phyloP scores from a whole-genome alignment of 2,888 invertebrate species.

The Silvanus unidentatus region DNA sequence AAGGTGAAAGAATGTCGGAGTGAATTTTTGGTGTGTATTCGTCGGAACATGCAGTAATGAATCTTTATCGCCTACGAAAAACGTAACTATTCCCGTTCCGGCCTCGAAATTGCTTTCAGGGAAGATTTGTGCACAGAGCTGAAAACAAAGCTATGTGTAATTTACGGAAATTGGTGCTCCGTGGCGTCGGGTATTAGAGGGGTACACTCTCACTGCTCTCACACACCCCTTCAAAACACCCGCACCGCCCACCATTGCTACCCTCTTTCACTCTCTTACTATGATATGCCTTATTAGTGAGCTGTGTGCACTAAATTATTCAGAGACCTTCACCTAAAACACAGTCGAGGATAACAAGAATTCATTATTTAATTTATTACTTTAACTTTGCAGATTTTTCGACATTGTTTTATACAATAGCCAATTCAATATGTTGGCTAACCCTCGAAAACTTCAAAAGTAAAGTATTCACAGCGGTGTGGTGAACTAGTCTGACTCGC shows the following conservation, averaged over 20 bases:
- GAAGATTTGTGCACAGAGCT: constrained; percentile 49
- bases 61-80: constrained; percentile 49
- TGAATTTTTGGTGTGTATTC: constrained; percentile 38
- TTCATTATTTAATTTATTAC: constrained; percentile 28
- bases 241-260: constrained; percentile 14
- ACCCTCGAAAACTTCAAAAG: too few relatives aligned
- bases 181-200: constrained; percentile 30
- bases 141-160: constrained; percentile 53
- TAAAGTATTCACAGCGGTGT: too few relatives aligned
- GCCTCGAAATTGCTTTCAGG: constrained; percentile 48
- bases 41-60: constrained; percentile 43
- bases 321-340: constrained; percentile 24
- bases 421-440: too few relatives aligned
- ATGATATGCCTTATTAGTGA: constrained; percentile 38
- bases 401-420: too few relatives aligned
- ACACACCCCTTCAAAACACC: constrained; percentile 9
- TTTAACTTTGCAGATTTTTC: constrained; percentile 10
- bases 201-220: constrained; percentile 8
- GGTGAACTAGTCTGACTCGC: too few relatives aligned
- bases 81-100: constrained; percentile 44
- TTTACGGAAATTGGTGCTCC: constrained; percentile 50
- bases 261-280: constrained; percentile 21
- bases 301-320: constrained; percentile 31
- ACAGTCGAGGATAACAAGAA: constrained; percentile 24
- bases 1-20: constrained; percentile 20